Evolutionary conservation across 2,797 vertebrate genomes (phyloP).

Genomic region (Alfaro cultratus): DNA sequence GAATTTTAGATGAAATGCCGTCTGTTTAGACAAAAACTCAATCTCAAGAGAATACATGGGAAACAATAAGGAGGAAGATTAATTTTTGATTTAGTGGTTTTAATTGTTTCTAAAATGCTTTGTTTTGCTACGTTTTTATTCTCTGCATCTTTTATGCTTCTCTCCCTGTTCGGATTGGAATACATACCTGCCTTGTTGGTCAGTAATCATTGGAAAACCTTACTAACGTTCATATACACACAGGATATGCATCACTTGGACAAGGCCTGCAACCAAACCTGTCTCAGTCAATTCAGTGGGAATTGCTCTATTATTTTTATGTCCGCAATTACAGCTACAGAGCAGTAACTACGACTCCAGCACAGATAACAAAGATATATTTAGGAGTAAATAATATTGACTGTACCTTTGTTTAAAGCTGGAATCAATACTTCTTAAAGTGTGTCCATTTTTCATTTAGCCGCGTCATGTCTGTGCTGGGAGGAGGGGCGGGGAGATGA

Average conservation of each 20-base stretch:
- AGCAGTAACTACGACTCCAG: slow-evolving; percentile 78
- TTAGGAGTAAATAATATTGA: slow-evolving; percentile 90
- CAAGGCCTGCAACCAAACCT: slow-evolving; percentile 69
- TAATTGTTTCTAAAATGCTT: slow-evolving; percentile 22
- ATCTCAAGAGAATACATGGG: slow-evolving; percentile 4
- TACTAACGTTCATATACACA: slow-evolving; percentile 68
- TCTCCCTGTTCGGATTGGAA: slow-evolving; percentile 35
- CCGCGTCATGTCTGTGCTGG: slow-evolving; percentile 80
- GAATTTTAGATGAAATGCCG: slow-evolving; percentile 13
- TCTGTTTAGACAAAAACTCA: slow-evolving; percentile 21
- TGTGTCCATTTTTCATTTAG: slow-evolving; percentile 89
- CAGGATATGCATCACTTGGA: slow-evolving; percentile 79
- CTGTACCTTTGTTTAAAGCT: slow-evolving; percentile 90
- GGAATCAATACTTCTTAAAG: slow-evolving; percentile 89
- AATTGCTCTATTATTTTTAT: slow-evolving; percentile 88
- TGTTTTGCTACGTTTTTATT: slow-evolving; percentile 9
- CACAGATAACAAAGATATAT: slow-evolving; percentile 89
- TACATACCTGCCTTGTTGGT: slow-evolving; percentile 34
- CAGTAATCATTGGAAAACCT: slow-evolving; percentile 60
- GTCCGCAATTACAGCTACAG: slow-evolving; percentile 85
- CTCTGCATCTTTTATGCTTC: slow-evolving; percentile 17
- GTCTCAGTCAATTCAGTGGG: slow-evolving; percentile 80
- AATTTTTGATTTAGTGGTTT: slow-evolving; percentile 14
- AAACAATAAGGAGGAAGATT: slow-evolving; percentile 29
- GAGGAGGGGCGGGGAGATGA: slow-evolving; percentile 83